phyloP scores from a whole-genome alignment of 23 tunicate species.

The Phallusia fumigata region DNA sequence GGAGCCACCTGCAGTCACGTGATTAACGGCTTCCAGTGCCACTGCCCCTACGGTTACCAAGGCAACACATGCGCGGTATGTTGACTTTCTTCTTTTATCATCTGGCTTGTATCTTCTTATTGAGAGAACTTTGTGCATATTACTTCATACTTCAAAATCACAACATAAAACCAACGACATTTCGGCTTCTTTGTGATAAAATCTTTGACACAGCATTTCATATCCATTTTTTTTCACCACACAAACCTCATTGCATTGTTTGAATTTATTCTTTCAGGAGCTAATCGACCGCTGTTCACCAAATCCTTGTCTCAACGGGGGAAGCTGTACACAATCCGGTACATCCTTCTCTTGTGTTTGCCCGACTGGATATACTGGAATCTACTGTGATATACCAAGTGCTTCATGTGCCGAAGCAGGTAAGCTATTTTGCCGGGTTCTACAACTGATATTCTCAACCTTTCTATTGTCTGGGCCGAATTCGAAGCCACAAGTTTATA shows the following conservation, averaged over 20 bases:
- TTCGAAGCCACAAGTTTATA: too few species aligned
- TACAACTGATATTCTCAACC: too few species aligned
- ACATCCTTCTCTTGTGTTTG: slow-evolving; percentile 48
- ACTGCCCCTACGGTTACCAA: slow-evolving; percentile 54
- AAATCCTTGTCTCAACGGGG: slow-evolving; percentile 64
- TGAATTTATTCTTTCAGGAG: slow-evolving; percentile 24
- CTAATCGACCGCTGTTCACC: slow-evolving; percentile 44
- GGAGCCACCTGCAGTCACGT: slow-evolving; percentile 64
- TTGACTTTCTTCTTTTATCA: background rate
- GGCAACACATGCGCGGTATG: slow-evolving; percentile 80
- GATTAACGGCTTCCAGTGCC: slow-evolving; percentile 44
- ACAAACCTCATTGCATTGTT: too few species aligned
- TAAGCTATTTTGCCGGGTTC: background rate
- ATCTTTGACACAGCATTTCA: too few species aligned
- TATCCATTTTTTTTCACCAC: too few species aligned
- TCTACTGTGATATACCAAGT: slow-evolving; percentile 62
- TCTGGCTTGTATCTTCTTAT: too few species aligned
- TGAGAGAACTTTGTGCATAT: too few species aligned
- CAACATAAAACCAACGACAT: too few species aligned
- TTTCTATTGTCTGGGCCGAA: too few species aligned
- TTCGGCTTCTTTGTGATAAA: too few species aligned
- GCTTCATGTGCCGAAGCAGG: slow-evolving; percentile 46
- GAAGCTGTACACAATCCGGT: slow-evolving; percentile 56
- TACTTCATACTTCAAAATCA: too few species aligned
- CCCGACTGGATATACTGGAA: slow-evolving; percentile 41